Evolutionary conservation across 2,797 vertebrate genomes (phyloP), one percentile per base, ranked within the genome.

Genomic region (Gymnothorax javanicus): DNA sequence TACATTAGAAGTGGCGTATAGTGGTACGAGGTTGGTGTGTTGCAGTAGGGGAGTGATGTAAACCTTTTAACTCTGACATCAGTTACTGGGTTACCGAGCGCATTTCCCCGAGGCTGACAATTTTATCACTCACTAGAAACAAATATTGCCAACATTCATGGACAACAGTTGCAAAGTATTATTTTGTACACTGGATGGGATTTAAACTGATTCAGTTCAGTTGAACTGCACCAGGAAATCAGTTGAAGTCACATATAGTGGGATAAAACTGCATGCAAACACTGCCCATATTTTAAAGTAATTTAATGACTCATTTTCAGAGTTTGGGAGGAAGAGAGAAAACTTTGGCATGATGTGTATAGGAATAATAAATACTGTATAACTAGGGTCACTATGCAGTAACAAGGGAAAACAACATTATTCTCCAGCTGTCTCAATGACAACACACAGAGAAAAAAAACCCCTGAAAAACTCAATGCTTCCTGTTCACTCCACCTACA

Each of bases 321-420:
- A 43, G 1, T 43, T 43, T 43, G 33, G 33, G 33, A 60, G 25
- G 71, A 25, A 54, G 81, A 59, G 85, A 83, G 82, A 79, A 86
- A 85, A 71, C 23, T 85, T 83, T 67, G 67, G 69, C 84, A 50
- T 11, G 33, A 2, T 13, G 17, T 54, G 23, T 79, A 77, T 84
- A 54, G 87, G 79, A 89, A 81, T 13, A 84, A 84, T 25, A 62
- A 86, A 87, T 71, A 57, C 71, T 56, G 87, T 56, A 27, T 25
- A 86, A 73, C 85, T 87, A 89, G 64, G 86, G 87, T 88, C 62
- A 88, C 85, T 86, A 33, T 67, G 64, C 83, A 88, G 86, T 57
- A 86, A 88, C 85, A 87, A 27, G 56, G 86, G 85, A 67, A 75
- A 86, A 59, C 85, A 87, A 86, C 82, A 86, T 83, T 87, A 82